These are phyloP conservation scores for Accipiter cooperii DNA, from an alignment of 2,113 vertebrate species.

Conservation along the genomic window DNA sequence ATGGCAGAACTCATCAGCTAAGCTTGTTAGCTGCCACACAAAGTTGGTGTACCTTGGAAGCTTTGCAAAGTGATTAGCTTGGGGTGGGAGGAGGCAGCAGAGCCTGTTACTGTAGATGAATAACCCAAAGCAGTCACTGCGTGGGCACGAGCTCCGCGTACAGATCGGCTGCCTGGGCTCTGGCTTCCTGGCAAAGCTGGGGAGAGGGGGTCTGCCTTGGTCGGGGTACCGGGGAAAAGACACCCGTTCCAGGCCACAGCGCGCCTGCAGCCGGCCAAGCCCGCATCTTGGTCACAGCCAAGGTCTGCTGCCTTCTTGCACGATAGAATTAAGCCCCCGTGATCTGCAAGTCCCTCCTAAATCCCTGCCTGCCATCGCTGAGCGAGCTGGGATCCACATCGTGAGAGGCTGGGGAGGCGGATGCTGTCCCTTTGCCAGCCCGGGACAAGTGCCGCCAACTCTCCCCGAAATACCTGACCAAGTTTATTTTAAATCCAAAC, in stretches of 20 bases:
- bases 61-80: constrained; percentile 38
- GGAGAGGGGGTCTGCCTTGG: not conserved
- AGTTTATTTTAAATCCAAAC: not conserved
- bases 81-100: constrained; percentile 49
- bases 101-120: constrained; percentile 29
- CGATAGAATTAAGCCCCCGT: not conserved
- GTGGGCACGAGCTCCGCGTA: not conserved
- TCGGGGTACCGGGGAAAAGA: not conserved
- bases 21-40: constrained; percentile 55
- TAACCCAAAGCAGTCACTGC: constrained; percentile 1
- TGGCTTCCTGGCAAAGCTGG: not conserved
- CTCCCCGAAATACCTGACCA: not conserved
- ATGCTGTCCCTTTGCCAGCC: not conserved
- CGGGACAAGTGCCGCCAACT: not conserved
- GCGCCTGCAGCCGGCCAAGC: not conserved
- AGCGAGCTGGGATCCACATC: not conserved
- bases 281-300: not conserved
- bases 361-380: not conserved
- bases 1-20: constrained; percentile 58
- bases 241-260: not conserved
- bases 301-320: not conserved
- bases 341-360: not conserved
- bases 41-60: constrained; percentile 53
- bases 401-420: not conserved
- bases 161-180: not conserved